Conservation (phyloP, 2,113 vertebrate genomes). For the Pristiophorus japonicus region DNA sequence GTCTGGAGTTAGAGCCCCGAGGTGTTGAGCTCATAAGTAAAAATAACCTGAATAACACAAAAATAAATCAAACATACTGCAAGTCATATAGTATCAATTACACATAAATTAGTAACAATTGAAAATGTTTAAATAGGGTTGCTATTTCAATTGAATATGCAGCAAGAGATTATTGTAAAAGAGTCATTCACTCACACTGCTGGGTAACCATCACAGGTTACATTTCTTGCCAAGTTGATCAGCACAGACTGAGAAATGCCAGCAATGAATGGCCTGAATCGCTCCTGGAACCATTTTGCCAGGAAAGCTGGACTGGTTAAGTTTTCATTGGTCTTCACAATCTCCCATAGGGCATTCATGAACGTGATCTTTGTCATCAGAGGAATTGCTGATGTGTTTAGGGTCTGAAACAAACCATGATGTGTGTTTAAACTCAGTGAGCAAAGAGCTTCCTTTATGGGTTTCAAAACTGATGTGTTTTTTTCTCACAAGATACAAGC, state of each 20-base stretch:
- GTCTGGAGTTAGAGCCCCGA: background rate
- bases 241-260: background rate
- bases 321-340: conserved; percentile 26
- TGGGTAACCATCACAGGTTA: conserved; percentile 25
- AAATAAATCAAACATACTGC: background rate
- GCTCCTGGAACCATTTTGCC: conserved; percentile 19
- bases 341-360: conserved; percentile 10
- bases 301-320: background rate
- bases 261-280: conserved; percentile 15
- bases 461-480: background rate
- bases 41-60: background rate
- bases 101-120: background rate
- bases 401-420: background rate
- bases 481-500: background rate
- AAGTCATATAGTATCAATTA: background rate
- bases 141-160: background rate
- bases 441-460: background rate
- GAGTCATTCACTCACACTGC: background rate
- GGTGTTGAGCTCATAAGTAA: background rate
- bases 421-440: background rate
- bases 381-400: background rate
- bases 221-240: background rate
- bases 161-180: background rate
- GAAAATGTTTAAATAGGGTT: background rate
- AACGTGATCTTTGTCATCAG: background rate